Base-by-base conservation (phyloP, 2,888 invertebrate genomes). In the Papilio demoleus region DNA sequence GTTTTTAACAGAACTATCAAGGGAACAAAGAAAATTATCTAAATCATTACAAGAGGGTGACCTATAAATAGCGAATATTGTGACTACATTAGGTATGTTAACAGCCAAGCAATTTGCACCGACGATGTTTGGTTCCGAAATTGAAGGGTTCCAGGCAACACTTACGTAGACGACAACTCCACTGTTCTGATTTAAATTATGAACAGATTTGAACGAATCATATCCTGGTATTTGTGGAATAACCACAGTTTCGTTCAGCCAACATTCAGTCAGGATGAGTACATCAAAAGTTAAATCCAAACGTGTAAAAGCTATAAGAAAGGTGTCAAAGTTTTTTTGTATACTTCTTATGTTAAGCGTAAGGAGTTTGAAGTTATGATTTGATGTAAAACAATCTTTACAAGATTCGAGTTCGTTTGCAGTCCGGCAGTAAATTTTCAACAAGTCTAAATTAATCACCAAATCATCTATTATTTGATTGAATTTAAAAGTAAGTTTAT, bases 81-180 rank as follows among this genome's bases (percentile, higher is more conserved):
- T 53, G 5, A 40, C 19, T 45, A 34, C 19, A n/a, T 60, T 67
- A 12, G 45, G 24, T 9, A 67, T 47, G n/a, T 47, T 47, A 58
- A 61, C 17, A 31, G 38, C 12, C 6, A 67, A 34, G 14, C 40
- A 38, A 14, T 42, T 42, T 12, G 68, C 64, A 9, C 45, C 59
- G 17, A 34, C 17, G 12, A 63, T 19, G n/a, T 19, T 19, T 1
- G 50, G 40, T 24, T 67, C 60, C n/a, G 12, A 31, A 22, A 24
- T 38, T 31, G 34, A n/a, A 14, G 36, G 24, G 34, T 47, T 60
- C 60, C 50, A 67, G 24, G 6, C 27, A 56, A 60, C 38, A 22
- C n/a, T 67, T 17, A 65, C 68, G 65, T 68, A 70, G 34, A 71
- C 63, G 64, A 62, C 71, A 40, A 68, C 63, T 40, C 53, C 71